A percentile compares a stretch with the other conserved stretches of the same genome.
Conservation (phyloP, 2,113 vertebrate genomes). For the Lates calcarifer region DNA sequence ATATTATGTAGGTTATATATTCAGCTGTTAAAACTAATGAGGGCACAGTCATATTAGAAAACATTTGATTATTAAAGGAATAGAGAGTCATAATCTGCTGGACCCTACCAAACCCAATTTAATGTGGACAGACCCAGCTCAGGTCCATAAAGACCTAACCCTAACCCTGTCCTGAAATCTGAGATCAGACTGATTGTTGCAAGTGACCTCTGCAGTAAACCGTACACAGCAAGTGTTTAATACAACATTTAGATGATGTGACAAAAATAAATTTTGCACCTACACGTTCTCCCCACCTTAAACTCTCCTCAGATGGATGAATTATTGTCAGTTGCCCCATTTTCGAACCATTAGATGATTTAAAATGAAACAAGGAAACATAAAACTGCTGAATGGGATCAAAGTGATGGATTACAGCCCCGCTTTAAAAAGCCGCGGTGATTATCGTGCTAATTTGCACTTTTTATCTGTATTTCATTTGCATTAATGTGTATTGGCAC, state of each 20-base stretch:
- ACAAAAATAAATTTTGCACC: background rate
- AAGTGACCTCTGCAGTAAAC: too few species aligned
- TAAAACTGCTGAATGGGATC: conserved; percentile 34
- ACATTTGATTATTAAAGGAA: too few species aligned
- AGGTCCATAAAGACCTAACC: too few species aligned
- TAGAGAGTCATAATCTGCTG: too few species aligned
- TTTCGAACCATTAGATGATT: conserved; percentile 4
- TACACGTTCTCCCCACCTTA: background rate
- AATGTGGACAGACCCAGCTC: too few species aligned
- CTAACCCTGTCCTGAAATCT: too few species aligned
- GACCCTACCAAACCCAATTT: too few species aligned
- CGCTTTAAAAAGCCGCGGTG: background rate
- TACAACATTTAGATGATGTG: background rate
- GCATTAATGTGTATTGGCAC: conserved; percentile 4
- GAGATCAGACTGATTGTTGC: too few species aligned
- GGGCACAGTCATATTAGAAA: too few species aligned
- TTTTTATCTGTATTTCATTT: conserved; percentile 6
- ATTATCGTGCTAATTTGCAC: conserved; percentile 21
- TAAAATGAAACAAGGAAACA: conserved; percentile 3
- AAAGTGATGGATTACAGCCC: conserved; percentile 28
- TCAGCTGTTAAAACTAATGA: too few species aligned
- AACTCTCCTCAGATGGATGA: background rate
- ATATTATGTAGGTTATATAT: too few species aligned
- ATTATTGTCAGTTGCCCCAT: background rate
- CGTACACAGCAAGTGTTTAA: background rate